Evolutionary conservation across 2,888 invertebrate genomes (phyloP).

Genomic region (Scaptomyza caliginosa): DNA sequence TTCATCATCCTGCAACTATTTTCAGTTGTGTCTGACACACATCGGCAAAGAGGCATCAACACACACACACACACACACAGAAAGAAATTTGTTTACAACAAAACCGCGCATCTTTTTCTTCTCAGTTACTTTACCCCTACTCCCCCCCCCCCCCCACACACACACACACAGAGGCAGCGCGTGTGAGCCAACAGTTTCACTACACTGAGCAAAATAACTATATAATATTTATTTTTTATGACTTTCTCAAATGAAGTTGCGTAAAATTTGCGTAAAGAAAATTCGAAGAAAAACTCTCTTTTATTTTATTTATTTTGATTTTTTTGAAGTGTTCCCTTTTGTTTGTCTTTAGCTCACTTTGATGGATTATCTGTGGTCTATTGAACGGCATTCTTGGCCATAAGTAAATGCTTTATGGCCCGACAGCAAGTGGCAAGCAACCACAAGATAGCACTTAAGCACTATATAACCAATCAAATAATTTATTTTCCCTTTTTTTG

Average conservation of each 20-base stretch:
- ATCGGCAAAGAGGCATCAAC: slow-evolving; percentile 40
- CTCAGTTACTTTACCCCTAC: slow-evolving; percentile 39
- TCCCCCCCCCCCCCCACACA: not conserved
- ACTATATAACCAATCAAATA: not conserved
- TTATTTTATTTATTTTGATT: too few species aligned
- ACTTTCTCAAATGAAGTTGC: too few species aligned
- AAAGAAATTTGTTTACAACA: slow-evolving; percentile 48
- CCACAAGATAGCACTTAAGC: slow-evolving; percentile 19
- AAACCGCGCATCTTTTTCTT: slow-evolving; percentile 21
- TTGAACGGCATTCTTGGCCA: slow-evolving; percentile 35
- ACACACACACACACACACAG: not conserved
- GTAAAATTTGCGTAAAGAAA: too few species aligned
- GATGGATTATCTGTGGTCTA: slow-evolving; percentile 55
- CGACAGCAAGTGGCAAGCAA: slow-evolving; percentile 18
- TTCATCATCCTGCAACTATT: slow-evolving; percentile 61
- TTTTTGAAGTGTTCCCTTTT: slow-evolving; percentile 4
- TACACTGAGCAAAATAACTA: not conserved
- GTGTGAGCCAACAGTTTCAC: not conserved
- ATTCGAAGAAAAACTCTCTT: too few species aligned
- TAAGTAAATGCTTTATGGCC: slow-evolving; percentile 39
- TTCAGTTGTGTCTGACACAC: slow-evolving; percentile 64
- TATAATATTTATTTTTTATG: too few species aligned
- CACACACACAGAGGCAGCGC: not conserved
- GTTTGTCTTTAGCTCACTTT: slow-evolving; percentile 48
- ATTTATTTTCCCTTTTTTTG: not conserved